A percentile compares a stretch with the other conserved stretches of the same genome.
phyloP scores from a whole-genome alignment of 2,113 vertebrate species.

The Nerophis lumbriciformis region DNA sequence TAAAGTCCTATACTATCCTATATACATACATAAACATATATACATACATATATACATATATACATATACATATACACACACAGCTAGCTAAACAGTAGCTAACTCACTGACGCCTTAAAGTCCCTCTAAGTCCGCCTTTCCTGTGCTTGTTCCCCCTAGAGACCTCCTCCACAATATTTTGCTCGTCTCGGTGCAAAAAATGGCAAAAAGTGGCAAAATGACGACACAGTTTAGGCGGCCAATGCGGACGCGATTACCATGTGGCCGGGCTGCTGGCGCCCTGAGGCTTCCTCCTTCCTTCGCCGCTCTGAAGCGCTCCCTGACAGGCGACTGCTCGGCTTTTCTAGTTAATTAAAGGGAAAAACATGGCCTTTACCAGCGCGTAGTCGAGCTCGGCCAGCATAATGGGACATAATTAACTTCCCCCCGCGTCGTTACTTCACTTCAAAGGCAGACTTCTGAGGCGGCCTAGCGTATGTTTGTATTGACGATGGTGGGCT shows the following conservation, averaged over 20 bases:
- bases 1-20: too few species aligned
- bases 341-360: conserved; percentile 94
- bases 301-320: conserved; percentile 73
- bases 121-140: conserved; percentile 45
- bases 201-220: conserved; percentile 53
- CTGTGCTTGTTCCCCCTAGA: conserved; percentile 53
- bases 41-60: too few species aligned
- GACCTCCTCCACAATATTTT: conserved; percentile 53
- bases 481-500: neutral
- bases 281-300: conserved; percentile 70
- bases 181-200: conserved; percentile 39
- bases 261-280: conserved; percentile 67
- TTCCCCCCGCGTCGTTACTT: conserved; percentile 94
- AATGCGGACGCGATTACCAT: conserved; percentile 70
- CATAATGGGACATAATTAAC: conserved; percentile 92
- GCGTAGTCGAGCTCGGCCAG: conserved; percentile 82
- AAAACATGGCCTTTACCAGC: conserved; percentile 85
- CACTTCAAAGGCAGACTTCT: conserved; percentile 81
- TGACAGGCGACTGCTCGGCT: conserved; percentile 82
- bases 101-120: conserved; percentile 38
- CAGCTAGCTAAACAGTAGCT: neutral
- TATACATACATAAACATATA: too few species aligned
- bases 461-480: conserved; percentile 56
- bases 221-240: conserved; percentile 65
- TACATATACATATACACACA: too few species aligned